Base-by-base conservation (phyloP, 1,140 invertebrate genomes). In the Drosophila nasuta region DNA sequence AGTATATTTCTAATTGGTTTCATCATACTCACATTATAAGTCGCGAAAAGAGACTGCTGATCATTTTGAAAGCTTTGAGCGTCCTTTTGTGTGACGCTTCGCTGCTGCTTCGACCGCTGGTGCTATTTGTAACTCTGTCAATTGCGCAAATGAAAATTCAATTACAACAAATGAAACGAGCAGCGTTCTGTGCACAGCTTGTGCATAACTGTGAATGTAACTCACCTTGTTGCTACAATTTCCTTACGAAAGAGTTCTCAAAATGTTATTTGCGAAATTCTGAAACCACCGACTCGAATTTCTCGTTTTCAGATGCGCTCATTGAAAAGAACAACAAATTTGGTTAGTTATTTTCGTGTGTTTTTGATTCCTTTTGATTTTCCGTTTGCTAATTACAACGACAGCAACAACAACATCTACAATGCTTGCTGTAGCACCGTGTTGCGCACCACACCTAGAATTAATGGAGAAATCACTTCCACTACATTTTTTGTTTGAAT, bases 21-120 rank as follows among this genome's bases (percentile, higher is more conserved):
- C 17, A 25, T 88, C 17, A 25, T 88, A 91, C 91, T 91, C 72
- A 91, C 91, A 91, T 91, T 54, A 91, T 82, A 25, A 91, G 75
- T 6, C 91, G 87, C 28, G 91, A 91, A 57, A 91, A 80, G 64
- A 91, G 73, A 45, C 82, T 81, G 77, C 90, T 91, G 77, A 91
- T 91, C 91, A 91, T 91, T 17, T 63, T 90, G 86, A 75, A 58
- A 54, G 57, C 49, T 51, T 68, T 58, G 33, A 54, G 69, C 58
- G 77, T 67, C 74, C 57, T 77, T 67, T 65, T 17, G 62, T 58
- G 51, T 60, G 35, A 35, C 46, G 49, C 43, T 58, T 59, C 56
- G 33, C 17, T 54, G n/a, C 48, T 33, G 28, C 41, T 33, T 11
- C 13, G 59, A 52, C 51, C 51, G 54, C 20, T 68, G 48, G 2